Evolutionary conservation across 1,140 invertebrate genomes (phyloP), one percentile per base, ranked within the genome.

Genomic region (Drosophila simulans): DNA sequence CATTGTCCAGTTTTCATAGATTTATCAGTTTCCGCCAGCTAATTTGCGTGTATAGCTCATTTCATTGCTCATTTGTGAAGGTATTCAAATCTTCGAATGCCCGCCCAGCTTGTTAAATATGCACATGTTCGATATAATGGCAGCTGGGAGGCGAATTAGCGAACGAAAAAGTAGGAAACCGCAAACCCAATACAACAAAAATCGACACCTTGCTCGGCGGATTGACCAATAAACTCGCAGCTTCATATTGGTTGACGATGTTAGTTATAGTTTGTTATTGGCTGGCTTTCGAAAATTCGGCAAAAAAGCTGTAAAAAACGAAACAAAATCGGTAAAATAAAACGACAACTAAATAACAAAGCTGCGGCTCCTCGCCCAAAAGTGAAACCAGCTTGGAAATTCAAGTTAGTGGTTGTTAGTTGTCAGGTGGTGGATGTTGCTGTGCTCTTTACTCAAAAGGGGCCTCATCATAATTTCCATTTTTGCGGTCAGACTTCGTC

Each of bases 211-310:
- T 59, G 70, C 57, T 58, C 57, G 40, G 60, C 37, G 70, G 75
- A 90, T 85, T 83, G 88, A 82, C 86, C 86, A 90, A 90, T 90
- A 90, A 90, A 90, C 82, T 75, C 77, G 82, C 82, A 82, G 86
- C 79, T 90, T 90, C 78, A 90, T 90, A 80, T 90, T 60, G 77
- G 83, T 76, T 83, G 77, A 83, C 84, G 84, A 76, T 88, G 83
- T 86, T 88, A 86, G 83, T 86, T 88, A 86, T 82, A 90, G 75
- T 90, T 90, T 90, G 78, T 90, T 85, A 85, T 90, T 90, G 85
- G 81, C 64, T 81, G 71, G 53, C 63, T 71, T 39, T 49, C 34
- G 37, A 62, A 71, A 88, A 88, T 62, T 82, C 15, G 27, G 54
- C 70, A 45, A 82, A 62, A 58, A 60, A 25, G 48, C 42, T 46